Percentiles rank a stretch among this genome's conserved stretches.
Evolutionary conservation across 2,888 invertebrate species (phyloP).

Genomic region (Biston betularia): DNA sequence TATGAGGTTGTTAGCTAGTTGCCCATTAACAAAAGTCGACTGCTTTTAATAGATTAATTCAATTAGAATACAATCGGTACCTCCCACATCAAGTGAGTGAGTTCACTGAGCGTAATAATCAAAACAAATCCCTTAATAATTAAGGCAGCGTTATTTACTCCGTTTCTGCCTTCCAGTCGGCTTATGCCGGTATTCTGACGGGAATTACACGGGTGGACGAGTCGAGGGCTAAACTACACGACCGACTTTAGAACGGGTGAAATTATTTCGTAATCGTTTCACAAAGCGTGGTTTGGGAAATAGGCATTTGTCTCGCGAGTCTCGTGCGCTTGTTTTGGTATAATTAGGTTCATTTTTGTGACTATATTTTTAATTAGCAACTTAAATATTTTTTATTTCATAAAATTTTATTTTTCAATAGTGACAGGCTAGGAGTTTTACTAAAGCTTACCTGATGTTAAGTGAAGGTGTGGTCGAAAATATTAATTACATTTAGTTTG

Average conservation of each 20-base stretch:
- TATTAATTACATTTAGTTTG: too few relatives aligned
- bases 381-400: too few relatives aligned
- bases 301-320: conserved; percentile 7
- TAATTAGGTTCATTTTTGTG: neutral
- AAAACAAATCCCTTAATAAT: conserved; percentile 50
- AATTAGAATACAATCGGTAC: conserved; percentile 16
- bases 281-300: conserved; percentile 30
- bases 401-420: too few relatives aligned
- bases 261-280: conserved; percentile 35
- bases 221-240: conserved; percentile 43
- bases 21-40: neutral
- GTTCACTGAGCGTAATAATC: conserved; percentile 41
- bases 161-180: conserved; percentile 55
- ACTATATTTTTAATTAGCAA: neutral
- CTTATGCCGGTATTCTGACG: conserved; percentile 56
- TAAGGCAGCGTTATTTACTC: conserved; percentile 51
- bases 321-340: neutral
- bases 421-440: too few relatives aligned
- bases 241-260: conserved; percentile 33
- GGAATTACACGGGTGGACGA: conserved; percentile 46
- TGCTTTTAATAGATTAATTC: conserved; percentile 1
- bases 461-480: too few relatives aligned
- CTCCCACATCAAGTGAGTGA: conserved; percentile 31
- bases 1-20: too few relatives aligned
- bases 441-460: too few relatives aligned